Percentiles rank a stretch among this genome's conserved stretches.
phyloP scores from a whole-genome alignment of 2,113 vertebrate species.

The Prietella phreatophila region DNA sequence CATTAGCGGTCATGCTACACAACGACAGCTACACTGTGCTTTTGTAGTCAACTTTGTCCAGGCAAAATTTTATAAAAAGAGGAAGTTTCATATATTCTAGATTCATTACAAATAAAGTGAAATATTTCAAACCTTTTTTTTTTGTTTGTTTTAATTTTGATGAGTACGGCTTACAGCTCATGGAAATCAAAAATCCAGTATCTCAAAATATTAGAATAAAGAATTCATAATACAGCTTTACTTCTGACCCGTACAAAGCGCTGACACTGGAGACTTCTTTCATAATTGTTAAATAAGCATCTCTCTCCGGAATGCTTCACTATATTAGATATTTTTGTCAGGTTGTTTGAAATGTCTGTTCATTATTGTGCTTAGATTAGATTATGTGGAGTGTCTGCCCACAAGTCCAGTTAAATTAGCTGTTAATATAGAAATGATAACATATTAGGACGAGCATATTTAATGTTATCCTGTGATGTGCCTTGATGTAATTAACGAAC shows the following conservation, averaged over 20 bases:
- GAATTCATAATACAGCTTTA: not conserved
- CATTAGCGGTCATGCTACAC: not conserved
- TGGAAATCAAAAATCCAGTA: too few relatives aligned
- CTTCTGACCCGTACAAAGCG: not conserved
- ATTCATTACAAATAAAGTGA: too few relatives aligned
- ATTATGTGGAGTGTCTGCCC: not conserved
- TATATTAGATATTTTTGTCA: not conserved
- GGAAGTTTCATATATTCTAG: too few relatives aligned
- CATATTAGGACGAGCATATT: not conserved
- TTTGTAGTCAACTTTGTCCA: not conserved
- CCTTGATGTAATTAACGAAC: not conserved
- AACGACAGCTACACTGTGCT: too few relatives aligned
- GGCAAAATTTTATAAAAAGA: not conserved
- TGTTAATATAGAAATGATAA: not conserved
- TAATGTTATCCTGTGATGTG: not conserved
- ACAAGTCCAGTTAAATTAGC: not conserved
- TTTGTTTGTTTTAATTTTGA: too few relatives aligned
- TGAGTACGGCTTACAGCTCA: too few relatives aligned
- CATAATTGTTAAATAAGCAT: not conserved
- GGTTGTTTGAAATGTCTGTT: not conserved
- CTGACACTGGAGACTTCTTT: not conserved
- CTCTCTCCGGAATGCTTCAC: not conserved
- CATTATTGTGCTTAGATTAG: not conserved
- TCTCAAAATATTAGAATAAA: too few relatives aligned
- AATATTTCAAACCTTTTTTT: too few relatives aligned